Evolutionary conservation across 2,797 vertebrate species (phyloP), one percentile per base, ranked within the genome.

Genomic region (Allobates femoralis): DNA sequence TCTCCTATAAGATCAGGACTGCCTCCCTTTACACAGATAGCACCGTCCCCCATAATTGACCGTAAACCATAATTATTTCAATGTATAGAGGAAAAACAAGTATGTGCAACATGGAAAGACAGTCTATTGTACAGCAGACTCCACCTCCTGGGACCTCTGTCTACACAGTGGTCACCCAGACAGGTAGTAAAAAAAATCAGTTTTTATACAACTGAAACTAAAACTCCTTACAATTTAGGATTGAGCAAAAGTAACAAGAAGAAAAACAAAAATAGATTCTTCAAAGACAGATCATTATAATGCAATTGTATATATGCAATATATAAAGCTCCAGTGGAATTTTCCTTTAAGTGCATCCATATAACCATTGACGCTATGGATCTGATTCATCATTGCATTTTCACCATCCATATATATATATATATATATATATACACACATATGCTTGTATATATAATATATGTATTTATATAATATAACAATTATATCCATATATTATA

Each of bases 91-190:
- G 16, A 46, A 41, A n/a, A 37, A 37, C 67, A 69, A 69, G 2
- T 11, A 23, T 11, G 10, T 69, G 8, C 21, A n/a, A n/a, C 56
- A n/a, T 26, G 8, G 56, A 60, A 60, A n/a, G 23, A 23, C 56
- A 26, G 2, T 1, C 10, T 12, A 14, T 28, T 66, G 5, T 41
- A 71, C 3, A 41, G 15, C 1, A 32, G 8, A 37, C 67, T 23
- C 8, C 21, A 46, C 67, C 46, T 71, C 34, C 34, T 71, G 67
- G 5, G 18, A 69, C 34, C 19, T n/a, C 10, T 41, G 26, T 26
- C 37, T 50, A 26, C 71, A 12, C n/a, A 18, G 67, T 71, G 41
- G 69, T 73, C 69, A 73, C 69, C 69, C 11, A 73, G 69, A 73
- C 69, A 46, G 37, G 69, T 46, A 73, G 34, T 15, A 12, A 73